These are phyloP conservation scores for Xestia xanthographa DNA, from an alignment of 2,888 invertebrate species.

Conservation along the genomic window DNA sequence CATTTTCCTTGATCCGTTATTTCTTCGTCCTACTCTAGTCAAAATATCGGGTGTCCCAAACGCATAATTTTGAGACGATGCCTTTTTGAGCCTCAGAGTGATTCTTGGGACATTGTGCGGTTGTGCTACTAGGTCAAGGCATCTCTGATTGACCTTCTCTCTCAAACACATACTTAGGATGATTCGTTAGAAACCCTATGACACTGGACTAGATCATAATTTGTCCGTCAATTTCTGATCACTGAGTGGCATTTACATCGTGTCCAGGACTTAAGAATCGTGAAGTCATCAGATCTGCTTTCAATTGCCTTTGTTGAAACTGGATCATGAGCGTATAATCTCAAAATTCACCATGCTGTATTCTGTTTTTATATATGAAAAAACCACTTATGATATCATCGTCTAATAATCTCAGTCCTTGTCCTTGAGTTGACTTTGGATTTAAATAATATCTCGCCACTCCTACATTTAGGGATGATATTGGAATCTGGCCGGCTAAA, in stretches of 20 bases:
- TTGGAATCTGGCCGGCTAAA: conserved; percentile 8
- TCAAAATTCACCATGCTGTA: conserved; percentile 15
- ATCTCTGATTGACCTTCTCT: conserved; percentile 10
- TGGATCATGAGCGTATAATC: conserved; percentile 12
- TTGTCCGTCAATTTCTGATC: neutral
- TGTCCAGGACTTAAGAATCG: too few species aligned
- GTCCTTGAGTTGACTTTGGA: conserved; percentile 50
- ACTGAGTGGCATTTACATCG: neutral
- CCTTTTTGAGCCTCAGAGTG: neutral
- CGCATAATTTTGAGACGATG: neutral
- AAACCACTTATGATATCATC: conserved; percentile 63
- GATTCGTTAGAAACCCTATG: neutral
- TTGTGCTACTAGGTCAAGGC: conserved; percentile 5
- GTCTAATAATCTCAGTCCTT: conserved; percentile 59
- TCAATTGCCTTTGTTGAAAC: neutral
- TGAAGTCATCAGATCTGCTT: neutral
- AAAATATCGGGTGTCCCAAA: too few species aligned
- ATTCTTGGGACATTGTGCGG: conserved; percentile 3
- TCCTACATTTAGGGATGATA: conserved; percentile 11
- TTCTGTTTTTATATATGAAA: conserved; percentile 1
- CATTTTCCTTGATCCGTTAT: neutral
- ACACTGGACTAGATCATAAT: neutral
- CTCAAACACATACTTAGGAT: neutral
- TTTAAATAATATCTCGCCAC: conserved; percentile 15
- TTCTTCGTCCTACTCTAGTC: neutral